Conservation (phyloP, 2,888 invertebrate species). For the Eumacrocentrus americanus region DNA sequence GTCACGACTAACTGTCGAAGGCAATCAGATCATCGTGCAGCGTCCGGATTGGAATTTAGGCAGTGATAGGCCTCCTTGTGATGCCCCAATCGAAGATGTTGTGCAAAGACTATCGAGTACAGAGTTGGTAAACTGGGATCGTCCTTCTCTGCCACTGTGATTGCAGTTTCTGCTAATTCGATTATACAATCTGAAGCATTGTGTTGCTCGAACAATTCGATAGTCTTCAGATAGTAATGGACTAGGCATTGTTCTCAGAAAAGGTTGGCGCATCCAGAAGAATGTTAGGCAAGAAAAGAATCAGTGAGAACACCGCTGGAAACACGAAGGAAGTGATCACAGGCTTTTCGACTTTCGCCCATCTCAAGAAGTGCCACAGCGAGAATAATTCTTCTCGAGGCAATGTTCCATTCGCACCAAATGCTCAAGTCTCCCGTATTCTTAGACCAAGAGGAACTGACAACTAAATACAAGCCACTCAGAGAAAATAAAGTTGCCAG, state of each 20-base stretch:
- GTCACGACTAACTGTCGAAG: conserved; percentile 76
- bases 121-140: conserved; percentile 78
- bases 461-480: conserved; percentile 84
- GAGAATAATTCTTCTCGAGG: conserved; percentile 78
- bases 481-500: conserved; percentile 78
- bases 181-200: conserved; percentile 82
- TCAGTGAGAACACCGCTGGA: conserved; percentile 78
- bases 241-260: conserved; percentile 67
- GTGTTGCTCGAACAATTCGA: conserved; percentile 85
- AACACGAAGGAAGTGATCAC: conserved; percentile 77
- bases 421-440: conserved; percentile 80
- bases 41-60: conserved; percentile 73
- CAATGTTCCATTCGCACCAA: conserved; percentile 86
- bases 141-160: conserved; percentile 71
- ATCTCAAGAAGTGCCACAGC: conserved; percentile 74
- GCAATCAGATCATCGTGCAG: conserved; percentile 73
- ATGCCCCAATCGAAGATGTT: conserved; percentile 75
- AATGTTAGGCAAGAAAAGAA: conserved; percentile 71
- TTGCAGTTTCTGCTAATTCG: conserved; percentile 77
- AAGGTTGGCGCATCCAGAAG: conserved; percentile 64
- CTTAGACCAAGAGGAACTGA: conserved; percentile 81
- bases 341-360: conserved; percentile 83
- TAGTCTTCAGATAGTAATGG: conserved; percentile 79
- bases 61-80: conserved; percentile 76
- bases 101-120: conserved; percentile 78